Evolutionary conservation across 2,113 vertebrate genomes (phyloP).

Genomic region (Polypterus bichir): DNA sequence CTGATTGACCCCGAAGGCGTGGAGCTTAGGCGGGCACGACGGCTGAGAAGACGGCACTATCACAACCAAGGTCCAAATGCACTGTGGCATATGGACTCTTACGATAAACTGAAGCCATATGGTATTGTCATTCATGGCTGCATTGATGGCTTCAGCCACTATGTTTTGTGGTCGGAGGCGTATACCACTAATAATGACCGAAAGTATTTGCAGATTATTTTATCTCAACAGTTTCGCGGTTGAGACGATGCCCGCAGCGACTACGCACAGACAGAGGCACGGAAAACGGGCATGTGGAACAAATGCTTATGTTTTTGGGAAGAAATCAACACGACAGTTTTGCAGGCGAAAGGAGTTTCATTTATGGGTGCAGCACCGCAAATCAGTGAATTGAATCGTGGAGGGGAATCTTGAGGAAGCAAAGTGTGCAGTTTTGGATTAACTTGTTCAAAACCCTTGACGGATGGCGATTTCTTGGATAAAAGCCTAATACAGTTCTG

Average conservation of each 20-base stretch:
- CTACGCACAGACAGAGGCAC: constrained; percentile 11
- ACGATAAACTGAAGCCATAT: no score
- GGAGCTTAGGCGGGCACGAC: no score
- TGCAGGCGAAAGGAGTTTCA: neutral
- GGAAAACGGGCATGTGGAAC: neutral
- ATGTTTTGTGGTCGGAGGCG: constrained; percentile 15
- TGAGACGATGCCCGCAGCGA: constrained; percentile 2
- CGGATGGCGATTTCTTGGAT: neutral
- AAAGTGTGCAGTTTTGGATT: constrained; percentile 16
- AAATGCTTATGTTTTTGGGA: constrained; percentile 10
- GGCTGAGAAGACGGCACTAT: no score
- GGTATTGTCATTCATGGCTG: constrained; percentile 13
- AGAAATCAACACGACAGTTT: neutral
- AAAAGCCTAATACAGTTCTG: neutral
- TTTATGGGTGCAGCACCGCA: constrained; percentile 15
- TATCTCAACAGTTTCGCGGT: neutral
- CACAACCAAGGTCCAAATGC: no score
- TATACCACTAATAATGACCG: constrained; percentile 16
- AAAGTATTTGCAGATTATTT: constrained; percentile 12
- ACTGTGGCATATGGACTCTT: no score
- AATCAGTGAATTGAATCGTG: constrained; percentile 8
- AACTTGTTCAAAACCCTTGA: constrained; percentile 8
- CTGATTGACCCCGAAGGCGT: no score
- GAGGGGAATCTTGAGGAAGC: constrained; percentile 15
- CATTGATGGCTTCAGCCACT: constrained; percentile 13